phyloP scores from a whole-genome alignment of 2,113 vertebrate genomes.

The Cervus canadensis region DNA sequence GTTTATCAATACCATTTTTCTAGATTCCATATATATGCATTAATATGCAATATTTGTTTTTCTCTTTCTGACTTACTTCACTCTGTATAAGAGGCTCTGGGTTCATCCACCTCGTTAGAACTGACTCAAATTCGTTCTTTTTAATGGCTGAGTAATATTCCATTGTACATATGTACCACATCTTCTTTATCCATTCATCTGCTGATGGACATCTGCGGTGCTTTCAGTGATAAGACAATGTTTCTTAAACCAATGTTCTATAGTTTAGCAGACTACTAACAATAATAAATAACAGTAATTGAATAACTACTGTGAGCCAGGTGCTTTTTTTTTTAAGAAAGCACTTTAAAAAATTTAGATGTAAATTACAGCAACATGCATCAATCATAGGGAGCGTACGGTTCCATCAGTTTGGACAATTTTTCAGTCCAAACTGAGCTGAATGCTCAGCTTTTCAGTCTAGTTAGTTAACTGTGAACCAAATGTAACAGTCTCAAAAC shows the following conservation, averaged over 20 bases:
- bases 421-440: neutral
- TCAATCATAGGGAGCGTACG: neutral
- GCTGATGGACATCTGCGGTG: neutral
- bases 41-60: neutral
- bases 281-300: neutral
- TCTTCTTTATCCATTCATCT: neutral
- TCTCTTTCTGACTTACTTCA: neutral
- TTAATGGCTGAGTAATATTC: neutral
- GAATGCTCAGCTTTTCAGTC: neutral
- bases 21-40: neutral
- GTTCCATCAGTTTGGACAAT: neutral
- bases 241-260: neutral
- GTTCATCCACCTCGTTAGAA: neutral
- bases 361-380: neutral
- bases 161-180: neutral
- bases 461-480: neutral
- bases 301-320: neutral
- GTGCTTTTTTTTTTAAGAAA: neutral
- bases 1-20: neutral
- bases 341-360: neutral
- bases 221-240: neutral
- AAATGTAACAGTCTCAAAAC: neutral
- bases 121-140: neutral
- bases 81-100: neutral
- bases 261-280: neutral